Base-by-base conservation (phyloP, 2,113 vertebrate genomes). In the Nothobranchius kuhntae region DNA sequence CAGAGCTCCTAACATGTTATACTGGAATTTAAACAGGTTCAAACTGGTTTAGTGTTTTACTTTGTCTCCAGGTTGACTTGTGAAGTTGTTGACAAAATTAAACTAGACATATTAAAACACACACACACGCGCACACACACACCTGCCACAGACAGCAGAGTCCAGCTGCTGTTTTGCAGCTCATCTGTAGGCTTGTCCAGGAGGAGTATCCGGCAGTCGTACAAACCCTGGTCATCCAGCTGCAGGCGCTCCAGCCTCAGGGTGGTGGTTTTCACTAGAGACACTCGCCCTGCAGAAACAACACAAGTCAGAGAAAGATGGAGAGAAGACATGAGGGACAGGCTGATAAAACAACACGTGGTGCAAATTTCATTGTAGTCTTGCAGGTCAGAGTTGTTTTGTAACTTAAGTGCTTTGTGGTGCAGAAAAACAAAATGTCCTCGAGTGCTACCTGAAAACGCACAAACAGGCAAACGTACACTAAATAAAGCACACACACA, bases 141-240 rank as follows among this genome's bases (percentile, higher is more conserved):
- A 9, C 96, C 94, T 10, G 92, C 93, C 54, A 98, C 95, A 0
- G 94, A 95, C 26, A 98, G 95, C 55, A 93, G 91, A 66, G 92
- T 94, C 96, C 96, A 96, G 84, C 94, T 95, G 70, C 95, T 94
- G 12, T 96, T 98, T 50, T 85, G 92, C 66, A 92, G 91, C 69
- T 96, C 95, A 0, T 95, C 94, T 0, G 93, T 87, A 71, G 94
- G 87, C 10, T 87, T 91, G 81, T 97, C 94, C 26, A 98, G 90
- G 59, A 93, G 93, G 52, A 98, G 94, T 53, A 98, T 93, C 0
- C 94, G 93, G 78, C 97, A 99, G 84, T 98, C 94, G n/a, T 98
- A 98, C 92, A 86, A 93, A 75, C 97, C 97, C 72, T 96, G 94
- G 86, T 99, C 97, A 54, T 95, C 93, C 0, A 92, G 82, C 0